Conservation (phyloP, 2,797 vertebrate species). For the Luscinia megarhynchos region DNA sequence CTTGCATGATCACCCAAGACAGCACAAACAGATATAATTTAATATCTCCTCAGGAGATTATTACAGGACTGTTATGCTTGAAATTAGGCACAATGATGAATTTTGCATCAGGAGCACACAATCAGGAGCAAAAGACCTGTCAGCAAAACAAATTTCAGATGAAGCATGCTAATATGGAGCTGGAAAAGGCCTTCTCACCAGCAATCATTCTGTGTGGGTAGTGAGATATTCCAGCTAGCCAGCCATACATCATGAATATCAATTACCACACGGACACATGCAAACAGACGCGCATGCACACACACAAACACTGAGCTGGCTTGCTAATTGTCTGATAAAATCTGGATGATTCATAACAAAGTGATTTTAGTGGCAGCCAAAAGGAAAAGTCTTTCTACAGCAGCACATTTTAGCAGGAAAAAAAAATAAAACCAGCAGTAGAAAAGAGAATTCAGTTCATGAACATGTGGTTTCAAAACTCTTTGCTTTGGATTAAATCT, state of each 20-base stretch:
- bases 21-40: slow-evolving; percentile 14
- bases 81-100: not conserved
- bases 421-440: slow-evolving; percentile 21
- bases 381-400: slow-evolving; percentile 69
- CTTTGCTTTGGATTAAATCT: slow-evolving; percentile 56
- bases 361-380: slow-evolving; percentile 69
- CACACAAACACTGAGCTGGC: slow-evolving; percentile 66
- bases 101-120: not conserved
- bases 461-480: slow-evolving; percentile 63
- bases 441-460: slow-evolving; percentile 55
- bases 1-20: not conserved
- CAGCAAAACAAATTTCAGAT: slow-evolving; percentile 48
- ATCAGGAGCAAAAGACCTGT: slow-evolving; percentile 26
- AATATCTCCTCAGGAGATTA: slow-evolving; percentile 21
- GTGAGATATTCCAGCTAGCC: slow-evolving; percentile 74
- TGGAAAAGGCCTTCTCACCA: slow-evolving; percentile 69
- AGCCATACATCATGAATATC: slow-evolving; percentile 71
- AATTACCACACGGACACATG: slow-evolving; percentile 52
- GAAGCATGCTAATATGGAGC: slow-evolving; percentile 37
- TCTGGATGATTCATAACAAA: slow-evolving; percentile 73
- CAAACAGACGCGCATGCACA: slow-evolving; percentile 55
- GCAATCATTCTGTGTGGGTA: slow-evolving; percentile 68
- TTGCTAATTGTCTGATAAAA: slow-evolving; percentile 75
- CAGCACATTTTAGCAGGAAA: slow-evolving; percentile 65
- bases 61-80: not conserved